Evolutionary conservation across 2,888 invertebrate genomes (phyloP).

Genomic region (Trissolcus japonicus): DNA sequence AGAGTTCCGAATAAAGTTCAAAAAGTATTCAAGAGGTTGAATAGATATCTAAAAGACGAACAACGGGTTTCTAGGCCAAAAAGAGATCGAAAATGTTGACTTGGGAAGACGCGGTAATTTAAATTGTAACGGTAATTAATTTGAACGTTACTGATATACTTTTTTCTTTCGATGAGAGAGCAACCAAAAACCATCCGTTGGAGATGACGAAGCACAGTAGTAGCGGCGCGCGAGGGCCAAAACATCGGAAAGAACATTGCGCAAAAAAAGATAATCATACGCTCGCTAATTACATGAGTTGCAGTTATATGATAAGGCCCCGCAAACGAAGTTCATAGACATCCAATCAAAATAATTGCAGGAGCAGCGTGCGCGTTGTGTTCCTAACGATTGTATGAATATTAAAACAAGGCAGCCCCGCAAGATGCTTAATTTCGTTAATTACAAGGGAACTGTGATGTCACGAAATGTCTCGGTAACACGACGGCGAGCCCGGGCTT

Average conservation of each 20-base stretch:
- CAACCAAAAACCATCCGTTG: too few relatives aligned
- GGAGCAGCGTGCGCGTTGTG: slow-evolving; percentile 20
- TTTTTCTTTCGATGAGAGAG: too few relatives aligned
- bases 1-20: too few relatives aligned
- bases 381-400: slow-evolving; percentile 31
- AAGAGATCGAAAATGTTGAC: too few relatives aligned
- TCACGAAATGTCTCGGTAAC: slow-evolving; percentile 13
- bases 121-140: slow-evolving; percentile 28
- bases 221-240: too few relatives aligned
- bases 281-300: slow-evolving; percentile 38
- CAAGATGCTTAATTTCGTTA: slow-evolving; percentile 27
- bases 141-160: not conserved
- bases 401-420: slow-evolving; percentile 13
- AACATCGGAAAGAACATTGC: slow-evolving; percentile 3
- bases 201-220: too few relatives aligned
- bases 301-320: slow-evolving; percentile 16
- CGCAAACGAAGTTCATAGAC: slow-evolving; percentile 23
- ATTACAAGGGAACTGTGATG: slow-evolving; percentile 23
- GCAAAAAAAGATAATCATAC: slow-evolving; percentile 14
- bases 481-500: not conserved
- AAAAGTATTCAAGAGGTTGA: too few relatives aligned
- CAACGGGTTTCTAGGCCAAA: too few relatives aligned
- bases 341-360: slow-evolving; percentile 32
- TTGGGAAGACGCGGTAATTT: slow-evolving; percentile 18
- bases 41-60: too few relatives aligned